A percentile compares a stretch with the other conserved stretches of the same genome.
These are phyloP conservation scores for Bradynema listronoti DNA, from an alignment of 1,140 invertebrate species.

Conservation along the genomic window DNA sequence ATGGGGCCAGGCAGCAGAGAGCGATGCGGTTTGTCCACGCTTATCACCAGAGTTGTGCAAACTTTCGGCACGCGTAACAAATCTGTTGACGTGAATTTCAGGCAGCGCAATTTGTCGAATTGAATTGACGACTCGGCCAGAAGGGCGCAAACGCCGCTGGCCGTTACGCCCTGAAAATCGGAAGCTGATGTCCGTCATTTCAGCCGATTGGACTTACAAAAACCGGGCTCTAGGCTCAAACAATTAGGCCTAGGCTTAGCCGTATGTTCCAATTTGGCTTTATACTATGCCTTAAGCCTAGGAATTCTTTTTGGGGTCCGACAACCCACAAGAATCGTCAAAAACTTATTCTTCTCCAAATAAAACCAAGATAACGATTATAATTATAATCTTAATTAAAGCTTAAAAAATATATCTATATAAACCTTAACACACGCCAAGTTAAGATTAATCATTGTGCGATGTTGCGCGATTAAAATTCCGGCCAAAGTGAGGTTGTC, in stretches of 20 bases:
- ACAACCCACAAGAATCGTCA: background rate
- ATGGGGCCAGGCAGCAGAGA: background rate
- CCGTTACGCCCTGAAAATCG: slow-evolving; percentile 1
- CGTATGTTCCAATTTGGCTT: background rate
- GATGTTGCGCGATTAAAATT: no score
- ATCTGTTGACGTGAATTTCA: background rate
- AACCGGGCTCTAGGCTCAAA: no score
- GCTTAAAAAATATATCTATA: no score
- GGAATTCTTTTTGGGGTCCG: background rate
- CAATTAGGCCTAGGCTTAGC: background rate
- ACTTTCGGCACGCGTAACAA: background rate
- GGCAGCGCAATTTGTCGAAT: background rate
- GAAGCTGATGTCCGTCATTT: background rate
- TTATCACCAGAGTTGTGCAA: no score
- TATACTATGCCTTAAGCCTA: background rate
- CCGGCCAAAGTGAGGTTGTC: no score
- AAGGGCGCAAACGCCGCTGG: background rate
- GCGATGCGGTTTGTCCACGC: no score
- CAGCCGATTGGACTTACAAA: no score
- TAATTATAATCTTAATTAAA: no score
- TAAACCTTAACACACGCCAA: no score
- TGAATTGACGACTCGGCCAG: background rate
- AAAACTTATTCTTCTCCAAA: background rate
- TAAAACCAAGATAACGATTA: background rate
- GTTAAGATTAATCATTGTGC: no score